Conservation (phyloP, 2,888 invertebrate species). For the Vanessa cardui region DNA sequence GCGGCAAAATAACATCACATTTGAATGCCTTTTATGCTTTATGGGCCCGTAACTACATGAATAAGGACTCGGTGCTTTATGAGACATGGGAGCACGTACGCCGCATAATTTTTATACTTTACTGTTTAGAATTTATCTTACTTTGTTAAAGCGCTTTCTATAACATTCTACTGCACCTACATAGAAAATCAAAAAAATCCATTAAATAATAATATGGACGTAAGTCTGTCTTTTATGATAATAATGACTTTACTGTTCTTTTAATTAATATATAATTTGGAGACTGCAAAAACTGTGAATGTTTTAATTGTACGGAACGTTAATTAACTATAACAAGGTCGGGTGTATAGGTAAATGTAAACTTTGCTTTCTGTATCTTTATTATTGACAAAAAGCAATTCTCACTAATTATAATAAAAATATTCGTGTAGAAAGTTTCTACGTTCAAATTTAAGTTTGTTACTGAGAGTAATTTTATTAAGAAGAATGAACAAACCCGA, state of each 20-base stretch:
- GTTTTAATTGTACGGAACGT: too few relatives aligned
- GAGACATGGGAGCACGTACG: slow-evolving; percentile 77
- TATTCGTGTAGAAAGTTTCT: too few relatives aligned
- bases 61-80: slow-evolving; percentile 77
- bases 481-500: slow-evolving; percentile 7
- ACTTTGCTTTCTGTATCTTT: too few relatives aligned
- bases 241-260: neutral
- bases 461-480: neutral
- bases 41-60: slow-evolving; percentile 80
- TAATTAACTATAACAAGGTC: neutral
- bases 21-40: slow-evolving; percentile 83
- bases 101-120: slow-evolving; percentile 74
- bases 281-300: too few relatives aligned
- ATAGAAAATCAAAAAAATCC: too few relatives aligned
- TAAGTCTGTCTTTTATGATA: neutral
- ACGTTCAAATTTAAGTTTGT: neutral
- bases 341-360: neutral
- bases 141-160: neutral
- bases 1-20: slow-evolving; percentile 84
- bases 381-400: too few relatives aligned
- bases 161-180: neutral
- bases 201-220: too few relatives aligned
- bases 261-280: neutral
- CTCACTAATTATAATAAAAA: too few relatives aligned
- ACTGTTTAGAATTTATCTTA: slow-evolving; percentile 28